A percentile compares a stretch with the other conserved stretches of the same genome.
These are phyloP conservation scores for Menura novaehollandiae DNA, from an alignment of 2,113 vertebrate species.

Conservation along the genomic window DNA sequence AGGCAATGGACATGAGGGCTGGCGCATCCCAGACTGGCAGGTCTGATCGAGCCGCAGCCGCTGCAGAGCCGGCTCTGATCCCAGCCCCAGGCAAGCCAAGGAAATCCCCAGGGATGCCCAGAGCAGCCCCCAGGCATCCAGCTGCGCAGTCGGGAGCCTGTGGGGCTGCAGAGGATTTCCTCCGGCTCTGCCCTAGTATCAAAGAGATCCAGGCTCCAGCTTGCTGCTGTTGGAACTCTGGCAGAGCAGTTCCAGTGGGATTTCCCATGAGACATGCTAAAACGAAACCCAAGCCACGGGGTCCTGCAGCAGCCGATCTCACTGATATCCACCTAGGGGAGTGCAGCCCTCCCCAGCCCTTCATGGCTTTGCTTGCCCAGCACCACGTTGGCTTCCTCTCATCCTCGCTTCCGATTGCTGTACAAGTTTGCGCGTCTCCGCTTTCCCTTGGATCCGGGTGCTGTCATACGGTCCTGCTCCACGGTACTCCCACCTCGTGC, in stretches of 20 bases:
- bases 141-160: fast-evolving
- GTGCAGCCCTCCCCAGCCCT: background rate
- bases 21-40: fast-evolving
- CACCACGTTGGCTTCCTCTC: background rate
- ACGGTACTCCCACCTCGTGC: background rate
- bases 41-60: background rate
- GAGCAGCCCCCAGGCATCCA: background rate
- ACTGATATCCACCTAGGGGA: no score
- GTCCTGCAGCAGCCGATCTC: background rate
- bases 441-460: background rate
- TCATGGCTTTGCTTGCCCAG: background rate
- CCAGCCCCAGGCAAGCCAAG: background rate
- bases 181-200: background rate
- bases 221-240: background rate
- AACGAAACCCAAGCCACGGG: fast-evolving
- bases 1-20: background rate
- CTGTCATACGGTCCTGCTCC: background rate
- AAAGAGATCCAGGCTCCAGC: background rate
- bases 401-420: fast-evolving
- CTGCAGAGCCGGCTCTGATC: background rate
- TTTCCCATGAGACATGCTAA: background rate
- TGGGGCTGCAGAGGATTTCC: background rate
- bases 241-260: background rate
- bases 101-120: background rate
- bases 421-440: background rate